These are phyloP conservation scores for Salticus scenicus DNA, from an alignment of 2,888 invertebrate species.

Conservation along the genomic window DNA sequence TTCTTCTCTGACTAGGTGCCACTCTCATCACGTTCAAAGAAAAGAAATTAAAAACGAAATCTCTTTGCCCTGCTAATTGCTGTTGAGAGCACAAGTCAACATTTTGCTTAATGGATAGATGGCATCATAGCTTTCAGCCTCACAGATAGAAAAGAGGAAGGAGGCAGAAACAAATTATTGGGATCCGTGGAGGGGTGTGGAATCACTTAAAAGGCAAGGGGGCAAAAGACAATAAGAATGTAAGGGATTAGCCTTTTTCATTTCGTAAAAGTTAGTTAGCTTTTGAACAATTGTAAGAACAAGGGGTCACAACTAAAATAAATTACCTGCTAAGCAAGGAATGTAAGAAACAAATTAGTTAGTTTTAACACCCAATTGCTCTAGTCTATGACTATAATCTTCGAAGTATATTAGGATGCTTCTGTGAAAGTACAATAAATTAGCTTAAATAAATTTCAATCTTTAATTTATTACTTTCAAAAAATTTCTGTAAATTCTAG, in stretches of 20 bases:
- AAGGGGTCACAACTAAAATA: neutral
- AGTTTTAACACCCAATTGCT: too few relatives aligned
- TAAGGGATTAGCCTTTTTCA: constrained; percentile 9
- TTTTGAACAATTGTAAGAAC: neutral
- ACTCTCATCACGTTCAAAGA: constrained; percentile 24
- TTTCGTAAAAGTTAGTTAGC: neutral
- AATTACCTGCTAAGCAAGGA: neutral
- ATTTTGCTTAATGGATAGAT: constrained; percentile 59
- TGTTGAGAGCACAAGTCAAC: constrained; percentile 41
- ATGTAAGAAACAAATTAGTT: neutral
- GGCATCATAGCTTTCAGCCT: constrained; percentile 18
- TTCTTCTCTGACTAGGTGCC: neutral
- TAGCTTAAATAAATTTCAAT: too few relatives aligned
- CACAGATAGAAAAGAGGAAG: neutral
- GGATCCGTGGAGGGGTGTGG: neutral
- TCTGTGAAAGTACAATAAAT: too few relatives aligned
- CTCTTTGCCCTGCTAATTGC: constrained; percentile 52
- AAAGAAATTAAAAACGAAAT: constrained; percentile 29
- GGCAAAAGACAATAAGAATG: constrained; percentile 16
- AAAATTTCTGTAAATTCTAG: too few relatives aligned
- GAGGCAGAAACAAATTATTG: neutral
- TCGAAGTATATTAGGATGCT: too few relatives aligned
- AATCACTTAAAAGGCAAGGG: constrained; percentile 8
- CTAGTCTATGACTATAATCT: too few relatives aligned
- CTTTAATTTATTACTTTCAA: too few relatives aligned